Conservation (phyloP, 2,113 vertebrate genomes). For the Dolichallabes microphthalmus region DNA sequence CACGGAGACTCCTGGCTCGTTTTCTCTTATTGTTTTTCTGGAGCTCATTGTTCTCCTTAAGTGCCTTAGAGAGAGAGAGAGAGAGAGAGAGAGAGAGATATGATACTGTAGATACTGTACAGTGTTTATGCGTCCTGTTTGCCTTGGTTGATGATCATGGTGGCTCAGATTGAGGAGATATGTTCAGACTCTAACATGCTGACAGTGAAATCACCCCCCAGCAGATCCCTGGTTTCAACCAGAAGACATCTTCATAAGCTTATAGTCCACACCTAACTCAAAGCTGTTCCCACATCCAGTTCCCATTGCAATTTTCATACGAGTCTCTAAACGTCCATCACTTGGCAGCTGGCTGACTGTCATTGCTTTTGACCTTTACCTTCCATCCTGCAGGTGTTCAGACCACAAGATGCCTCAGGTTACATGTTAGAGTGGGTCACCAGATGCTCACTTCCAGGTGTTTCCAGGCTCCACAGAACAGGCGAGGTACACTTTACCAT, state of each 20-base stretch:
- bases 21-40: constrained; percentile 66
- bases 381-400: not conserved
- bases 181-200: not conserved
- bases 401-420: not conserved
- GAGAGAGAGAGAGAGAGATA: not conserved
- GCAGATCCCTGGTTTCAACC: not conserved
- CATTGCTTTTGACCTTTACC: not conserved
- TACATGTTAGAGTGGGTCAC: not conserved
- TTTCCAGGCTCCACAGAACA: not conserved
- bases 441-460: not conserved
- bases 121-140: not conserved
- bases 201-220: not conserved
- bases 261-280: not conserved
- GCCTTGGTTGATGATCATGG: not conserved
- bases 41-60: constrained; percentile 67
- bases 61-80: constrained; percentile 19
- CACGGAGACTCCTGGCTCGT: constrained; percentile 34
- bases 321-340: not conserved
- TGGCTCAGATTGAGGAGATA: not conserved
- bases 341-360: not conserved
- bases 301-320: not conserved
- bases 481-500: not conserved
- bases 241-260: not conserved
- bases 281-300: not conserved
- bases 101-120: not conserved